phyloP scores from a whole-genome alignment of 2,888 invertebrate genomes.

The Amblyjoppa fuscipennis region DNA sequence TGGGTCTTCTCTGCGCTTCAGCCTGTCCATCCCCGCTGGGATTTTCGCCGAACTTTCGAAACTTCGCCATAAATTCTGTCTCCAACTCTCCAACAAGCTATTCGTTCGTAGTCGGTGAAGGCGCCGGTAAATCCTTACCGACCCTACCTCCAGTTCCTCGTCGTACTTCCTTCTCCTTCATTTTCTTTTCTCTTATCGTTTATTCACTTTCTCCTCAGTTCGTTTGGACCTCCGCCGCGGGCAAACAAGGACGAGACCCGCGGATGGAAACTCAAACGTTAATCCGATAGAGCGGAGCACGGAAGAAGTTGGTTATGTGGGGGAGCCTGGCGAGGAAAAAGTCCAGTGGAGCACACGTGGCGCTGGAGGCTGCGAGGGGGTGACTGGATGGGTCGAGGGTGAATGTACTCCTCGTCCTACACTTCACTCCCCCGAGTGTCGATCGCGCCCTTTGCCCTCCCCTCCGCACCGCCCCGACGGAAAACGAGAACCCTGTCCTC shows the following conservation, averaged over 20 bases:
- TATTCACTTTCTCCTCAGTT: conserved; percentile 9
- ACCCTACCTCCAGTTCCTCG: conserved; percentile 54
- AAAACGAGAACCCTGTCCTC: conserved; percentile 56
- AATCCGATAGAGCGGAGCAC: conserved; percentile 40
- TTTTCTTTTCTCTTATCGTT: conserved; percentile 5
- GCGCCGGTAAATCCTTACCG: conserved; percentile 50
- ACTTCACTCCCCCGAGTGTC: conserved; percentile 30
- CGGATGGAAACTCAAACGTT: conserved; percentile 56
- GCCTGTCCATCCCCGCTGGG: conserved; percentile 10
- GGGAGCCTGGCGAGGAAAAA: conserved; percentile 46
- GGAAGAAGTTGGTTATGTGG: conserved; percentile 10
- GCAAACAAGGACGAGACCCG: conserved; percentile 39
- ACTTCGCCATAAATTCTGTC: conserved; percentile 47
- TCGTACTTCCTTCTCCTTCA: background rate
- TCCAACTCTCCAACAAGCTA: conserved; percentile 15
- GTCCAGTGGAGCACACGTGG: conserved; percentile 47
- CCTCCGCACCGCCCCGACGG: conserved; percentile 7
- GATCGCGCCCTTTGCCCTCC: conserved; percentile 42
- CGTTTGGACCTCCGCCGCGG: background rate
- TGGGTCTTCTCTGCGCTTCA: conserved; percentile 41
- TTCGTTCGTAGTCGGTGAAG: conserved; percentile 37
- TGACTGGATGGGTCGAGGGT: conserved; percentile 32
- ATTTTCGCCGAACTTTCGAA: conserved; percentile 35
- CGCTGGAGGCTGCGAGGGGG: conserved; percentile 12
- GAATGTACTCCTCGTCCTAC: conserved; percentile 41